phyloP scores from a whole-genome alignment of 2,797 vertebrate genomes.

The Sorex maritimensis region DNA sequence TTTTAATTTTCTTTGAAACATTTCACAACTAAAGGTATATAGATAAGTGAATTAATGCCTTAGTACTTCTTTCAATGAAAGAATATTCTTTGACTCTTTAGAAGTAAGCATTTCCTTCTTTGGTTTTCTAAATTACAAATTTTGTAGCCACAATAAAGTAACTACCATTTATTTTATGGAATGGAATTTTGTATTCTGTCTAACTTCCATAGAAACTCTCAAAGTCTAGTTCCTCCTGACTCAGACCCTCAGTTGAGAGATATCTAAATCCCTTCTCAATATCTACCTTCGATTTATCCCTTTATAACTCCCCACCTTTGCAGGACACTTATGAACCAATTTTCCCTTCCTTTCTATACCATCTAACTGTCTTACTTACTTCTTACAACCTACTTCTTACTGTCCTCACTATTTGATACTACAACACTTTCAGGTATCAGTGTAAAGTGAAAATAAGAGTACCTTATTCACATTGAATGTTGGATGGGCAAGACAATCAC shows the following conservation, averaged over 20 bases:
- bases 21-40: constrained; percentile 39
- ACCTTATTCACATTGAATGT: neutral
- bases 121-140: neutral
- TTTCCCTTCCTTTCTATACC: neutral
- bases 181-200: neutral
- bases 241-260: fast-evolving
- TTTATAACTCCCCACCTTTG: neutral
- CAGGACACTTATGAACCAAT: neutral
- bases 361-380: no score
- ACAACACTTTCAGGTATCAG: neutral
- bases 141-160: neutral
- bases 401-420: neutral
- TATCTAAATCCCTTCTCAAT: neutral
- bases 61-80: neutral
- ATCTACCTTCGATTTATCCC: neutral
- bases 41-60: constrained; percentile 44
- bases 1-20: constrained; percentile 69
- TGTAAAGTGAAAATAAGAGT: neutral
- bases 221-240: neutral
- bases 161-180: neutral
- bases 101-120: neutral
- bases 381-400: neutral
- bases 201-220: neutral
- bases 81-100: neutral
- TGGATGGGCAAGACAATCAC: neutral